Percentiles rank a stretch among this genome's conserved stretches.
Conservation (phyloP, 2,888 invertebrate species). For the Myopa testacea region DNA sequence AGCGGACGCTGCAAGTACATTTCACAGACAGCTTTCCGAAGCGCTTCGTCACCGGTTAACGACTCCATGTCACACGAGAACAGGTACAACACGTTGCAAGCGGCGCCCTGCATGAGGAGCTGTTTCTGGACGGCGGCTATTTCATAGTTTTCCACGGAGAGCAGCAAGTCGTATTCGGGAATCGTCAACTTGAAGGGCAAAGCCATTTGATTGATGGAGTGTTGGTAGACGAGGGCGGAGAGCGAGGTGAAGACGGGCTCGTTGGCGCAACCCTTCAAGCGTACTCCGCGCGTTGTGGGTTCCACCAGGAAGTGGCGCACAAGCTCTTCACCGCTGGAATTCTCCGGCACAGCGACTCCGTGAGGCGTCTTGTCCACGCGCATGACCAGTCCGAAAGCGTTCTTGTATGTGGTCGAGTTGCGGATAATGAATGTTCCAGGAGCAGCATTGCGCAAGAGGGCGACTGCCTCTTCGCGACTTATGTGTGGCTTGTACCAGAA, state of each 20-base stretch:
- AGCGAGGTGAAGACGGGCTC: conserved; percentile 97
- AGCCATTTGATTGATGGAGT: conserved; percentile 95
- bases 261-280: conserved; percentile 92
- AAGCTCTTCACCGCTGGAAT: conserved; percentile 78
- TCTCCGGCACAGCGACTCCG: conserved; percentile 69
- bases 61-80: conserved; percentile 93
- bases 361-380: conserved; percentile 89
- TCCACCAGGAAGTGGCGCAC: conserved; percentile 98
- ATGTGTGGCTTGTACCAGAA: conserved; percentile 98
- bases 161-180: conserved; percentile 70
- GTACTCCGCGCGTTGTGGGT: conserved; percentile 94
- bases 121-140: conserved; percentile 57
- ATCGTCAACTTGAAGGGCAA: conserved; percentile 89
- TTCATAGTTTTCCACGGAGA: conserved; percentile 48
- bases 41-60: conserved; percentile 86
- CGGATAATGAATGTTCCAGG: conserved; percentile 97
- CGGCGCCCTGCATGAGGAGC: conserved; percentile 77
- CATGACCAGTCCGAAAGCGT: conserved; percentile 95
- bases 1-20: conserved; percentile 74
- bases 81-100: conserved; percentile 93
- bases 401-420: conserved; percentile 78
- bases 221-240: conserved; percentile 97
- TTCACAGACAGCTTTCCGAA: conserved; percentile 80
- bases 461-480: conserved; percentile 93
- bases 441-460: conserved; percentile 83